Conservation (phyloP, 2,888 invertebrate genomes). For the Thumatha senex region DNA sequence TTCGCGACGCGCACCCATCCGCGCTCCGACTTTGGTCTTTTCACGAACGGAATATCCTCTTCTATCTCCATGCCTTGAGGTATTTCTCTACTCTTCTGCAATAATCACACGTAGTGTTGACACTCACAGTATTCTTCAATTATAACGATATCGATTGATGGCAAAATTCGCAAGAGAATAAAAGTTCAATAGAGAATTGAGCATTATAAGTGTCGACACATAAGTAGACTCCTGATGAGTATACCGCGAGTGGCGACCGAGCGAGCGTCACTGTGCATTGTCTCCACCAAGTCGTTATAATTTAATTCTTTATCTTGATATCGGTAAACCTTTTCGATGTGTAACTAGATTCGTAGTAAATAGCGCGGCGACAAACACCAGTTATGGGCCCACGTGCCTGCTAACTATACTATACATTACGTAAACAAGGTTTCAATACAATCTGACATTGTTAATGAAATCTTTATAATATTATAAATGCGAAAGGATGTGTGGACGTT, state of each 20-base stretch:
- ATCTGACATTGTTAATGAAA: no score
- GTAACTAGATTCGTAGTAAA: conserved; percentile 19
- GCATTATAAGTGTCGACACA: not conserved
- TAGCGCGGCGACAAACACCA: conserved; percentile 14
- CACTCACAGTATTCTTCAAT: not conserved
- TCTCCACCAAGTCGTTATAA: conserved; percentile 19
- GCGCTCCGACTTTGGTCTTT: conserved; percentile 17
- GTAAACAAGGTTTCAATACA: no score
- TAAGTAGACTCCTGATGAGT: no score
- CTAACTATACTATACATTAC: no score
- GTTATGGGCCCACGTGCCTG: no score
- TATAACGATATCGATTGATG: not conserved
- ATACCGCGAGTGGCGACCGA: conserved; percentile 7
- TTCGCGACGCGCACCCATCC: conserved; percentile 38
- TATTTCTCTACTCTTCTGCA: not conserved
- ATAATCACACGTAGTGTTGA: not conserved
- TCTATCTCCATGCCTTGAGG: conserved; percentile 44
- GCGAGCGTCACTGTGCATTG: conserved; percentile 26
- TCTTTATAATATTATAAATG: no score
- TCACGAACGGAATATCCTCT: conserved; percentile 37
- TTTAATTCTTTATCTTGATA: conserved; percentile 41
- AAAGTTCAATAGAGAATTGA: not conserved
- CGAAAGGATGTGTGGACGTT: no score
- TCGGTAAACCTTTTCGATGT: conserved; percentile 33
- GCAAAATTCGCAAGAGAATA: not conserved